Evolutionary conservation across 2,888 invertebrate genomes (phyloP).

Genomic region (Ptychoptera albimana): DNA sequence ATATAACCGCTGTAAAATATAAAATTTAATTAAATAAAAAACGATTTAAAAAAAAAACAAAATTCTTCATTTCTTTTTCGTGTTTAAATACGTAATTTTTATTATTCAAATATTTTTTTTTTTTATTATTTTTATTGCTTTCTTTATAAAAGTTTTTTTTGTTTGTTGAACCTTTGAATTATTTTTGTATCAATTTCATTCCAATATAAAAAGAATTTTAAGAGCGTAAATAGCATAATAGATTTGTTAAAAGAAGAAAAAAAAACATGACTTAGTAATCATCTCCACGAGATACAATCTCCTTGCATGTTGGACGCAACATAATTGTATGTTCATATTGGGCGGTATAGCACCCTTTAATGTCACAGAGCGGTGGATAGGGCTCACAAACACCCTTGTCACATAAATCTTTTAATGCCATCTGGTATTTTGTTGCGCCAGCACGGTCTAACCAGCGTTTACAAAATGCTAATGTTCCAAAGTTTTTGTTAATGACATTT

Average conservation of each 20-base stretch:
- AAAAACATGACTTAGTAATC: slow-evolving; percentile 54
- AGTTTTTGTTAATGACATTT: slow-evolving; percentile 88
- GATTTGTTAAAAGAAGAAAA: slow-evolving; percentile 8
- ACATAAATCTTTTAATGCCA: slow-evolving; percentile 96
- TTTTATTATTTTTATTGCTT: no score
- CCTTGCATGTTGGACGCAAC: slow-evolving; percentile 94
- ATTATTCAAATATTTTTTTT: no score
- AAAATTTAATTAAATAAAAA: no score
- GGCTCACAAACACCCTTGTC: slow-evolving; percentile 97
- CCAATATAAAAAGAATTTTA: no score
- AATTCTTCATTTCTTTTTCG: no score
- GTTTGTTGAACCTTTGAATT: no score
- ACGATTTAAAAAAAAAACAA: no score
- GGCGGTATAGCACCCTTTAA: slow-evolving; percentile 95
- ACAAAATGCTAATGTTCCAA: slow-evolving; percentile 96
- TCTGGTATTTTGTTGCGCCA: slow-evolving; percentile 93
- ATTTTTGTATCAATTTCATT: no score
- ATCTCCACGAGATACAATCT: slow-evolving; percentile 89
- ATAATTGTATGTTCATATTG: slow-evolving; percentile 99
- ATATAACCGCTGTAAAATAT: no score
- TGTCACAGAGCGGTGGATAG: slow-evolving; percentile 95
- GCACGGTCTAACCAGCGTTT: slow-evolving; percentile 96
- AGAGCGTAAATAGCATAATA: no score
- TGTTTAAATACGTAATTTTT: no score
- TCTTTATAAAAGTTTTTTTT: no score